phyloP scores from a whole-genome alignment of 1,140 invertebrate species.

The Theocolax elegans region DNA sequence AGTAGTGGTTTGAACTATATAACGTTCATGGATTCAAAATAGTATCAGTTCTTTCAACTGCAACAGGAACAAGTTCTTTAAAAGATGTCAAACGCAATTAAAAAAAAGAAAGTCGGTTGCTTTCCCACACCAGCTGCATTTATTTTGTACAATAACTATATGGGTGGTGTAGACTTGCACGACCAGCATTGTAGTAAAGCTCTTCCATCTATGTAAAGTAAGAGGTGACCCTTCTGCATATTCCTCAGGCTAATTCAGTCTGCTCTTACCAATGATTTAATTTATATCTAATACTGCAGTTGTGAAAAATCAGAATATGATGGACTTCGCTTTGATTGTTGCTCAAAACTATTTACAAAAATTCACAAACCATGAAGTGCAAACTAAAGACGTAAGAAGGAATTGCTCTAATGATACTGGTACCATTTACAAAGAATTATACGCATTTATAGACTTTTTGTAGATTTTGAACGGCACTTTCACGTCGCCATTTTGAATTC shows the following conservation, averaged over 20 bases:
- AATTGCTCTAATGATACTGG: slow-evolving; percentile 7
- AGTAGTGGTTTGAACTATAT: slow-evolving; percentile 38
- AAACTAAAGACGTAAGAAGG: background rate
- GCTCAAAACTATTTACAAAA: background rate
- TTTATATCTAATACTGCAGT: background rate
- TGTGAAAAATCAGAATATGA: background rate
- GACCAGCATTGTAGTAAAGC: background rate
- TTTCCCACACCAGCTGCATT: too few species aligned
- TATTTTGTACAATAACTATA: background rate
- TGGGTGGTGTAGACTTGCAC: background rate
- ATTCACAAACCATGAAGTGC: too few species aligned
- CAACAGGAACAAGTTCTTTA: too few species aligned
- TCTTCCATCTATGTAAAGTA: background rate
- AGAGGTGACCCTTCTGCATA: background rate
- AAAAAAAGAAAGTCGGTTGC: background rate
- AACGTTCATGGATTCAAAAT: slow-evolving; percentile 29
- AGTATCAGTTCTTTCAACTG: too few species aligned
- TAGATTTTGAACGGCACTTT: too few species aligned
- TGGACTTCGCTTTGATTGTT: background rate
- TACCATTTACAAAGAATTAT: too few species aligned
- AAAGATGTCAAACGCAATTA: background rate
- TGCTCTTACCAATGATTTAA: background rate
- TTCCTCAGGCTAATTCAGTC: background rate
- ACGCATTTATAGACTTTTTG: too few species aligned
- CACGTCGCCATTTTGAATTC: too few species aligned